Percentiles rank a stretch among this genome's conserved stretches.
phyloP scores from a whole-genome alignment of 2,797 vertebrate species.

The Dermochelys coriacea region DNA sequence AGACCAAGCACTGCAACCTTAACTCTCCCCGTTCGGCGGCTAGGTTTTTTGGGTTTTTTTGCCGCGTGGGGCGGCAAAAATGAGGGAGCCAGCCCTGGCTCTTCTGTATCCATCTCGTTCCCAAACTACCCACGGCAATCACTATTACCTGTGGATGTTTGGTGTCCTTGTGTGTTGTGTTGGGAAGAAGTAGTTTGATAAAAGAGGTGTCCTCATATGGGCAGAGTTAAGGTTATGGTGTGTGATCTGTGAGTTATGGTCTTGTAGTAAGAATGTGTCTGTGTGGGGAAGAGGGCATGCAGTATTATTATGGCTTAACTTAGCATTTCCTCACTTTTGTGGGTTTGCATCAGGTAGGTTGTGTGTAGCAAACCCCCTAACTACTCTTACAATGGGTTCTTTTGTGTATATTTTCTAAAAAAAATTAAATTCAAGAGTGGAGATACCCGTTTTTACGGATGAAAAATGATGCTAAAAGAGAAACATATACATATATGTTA shows the following conservation, averaged over 20 bases:
- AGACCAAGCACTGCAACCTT: rapidly evolving
- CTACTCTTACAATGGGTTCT: not conserved
- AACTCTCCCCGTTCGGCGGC: not conserved
- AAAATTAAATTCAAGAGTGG: not conserved
- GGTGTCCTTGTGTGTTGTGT: not conserved
- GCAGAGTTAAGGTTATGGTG: no score
- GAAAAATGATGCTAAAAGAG: no score
- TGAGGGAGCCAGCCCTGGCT: rapidly evolving
- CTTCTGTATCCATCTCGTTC: not conserved
- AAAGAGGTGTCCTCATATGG: not conserved
- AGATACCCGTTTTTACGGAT: no score
- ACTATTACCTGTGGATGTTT: not conserved
- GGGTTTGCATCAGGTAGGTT: not conserved
- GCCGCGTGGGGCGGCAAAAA: no score
- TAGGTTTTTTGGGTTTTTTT: no score
- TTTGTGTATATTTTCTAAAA: not conserved
- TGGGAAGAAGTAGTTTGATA: not conserved
- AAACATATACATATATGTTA: no score
- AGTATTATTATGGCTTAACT: not conserved
- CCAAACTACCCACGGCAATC: not conserved
- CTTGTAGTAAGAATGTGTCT: not conserved
- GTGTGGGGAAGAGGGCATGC: not conserved
- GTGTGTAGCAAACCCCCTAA: not conserved
- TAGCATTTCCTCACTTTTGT: not conserved
- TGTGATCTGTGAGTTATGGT: not conserved